Base-by-base conservation (phyloP, 2,888 invertebrate genomes). In the Zonitis immaculata region DNA sequence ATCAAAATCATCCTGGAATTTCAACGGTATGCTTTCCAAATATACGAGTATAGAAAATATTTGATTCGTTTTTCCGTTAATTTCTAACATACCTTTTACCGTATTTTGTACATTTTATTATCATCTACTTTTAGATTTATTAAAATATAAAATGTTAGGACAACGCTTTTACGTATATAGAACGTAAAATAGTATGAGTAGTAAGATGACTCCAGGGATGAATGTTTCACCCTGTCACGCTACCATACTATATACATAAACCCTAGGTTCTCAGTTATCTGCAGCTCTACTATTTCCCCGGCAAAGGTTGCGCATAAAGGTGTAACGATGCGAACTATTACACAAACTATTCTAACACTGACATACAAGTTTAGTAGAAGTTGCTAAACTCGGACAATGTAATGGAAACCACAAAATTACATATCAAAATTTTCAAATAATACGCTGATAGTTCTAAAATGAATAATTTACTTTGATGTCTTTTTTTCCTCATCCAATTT, bases 61-160 rank as follows among this genome's bases (percentile, higher is more conserved):
- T 44, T 11, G 20, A 20, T 22, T 27, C 14, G n/a, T 44, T 44
- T 26, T 3, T 12, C n/a, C 6, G 32, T 32, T 32, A 32, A 14
- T 22, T 22, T 22, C 22, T 35, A 14, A 3, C 12, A 12, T 14
- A 27, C 12, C 11, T 39, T 39, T 30, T 44, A 12, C 7, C 3
- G 1, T 18, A 14, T 27, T 18, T 27, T 12, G 27, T 16, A 43
- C 47, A 27, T 43, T 51, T 32, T 42, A 26, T 45, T 30, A 45
- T 27, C 20, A 28, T 22, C 49, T 49, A 42, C 43, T 42, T 44
- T 39, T 44, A 44, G 47, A 54, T 54, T 54, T 54, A 54, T 54
- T 51, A 54, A 54, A 54, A 54, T 54, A 54, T 54, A 54, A 54
- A 54, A 54, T 51, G 51, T 51, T 51, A 54, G 47, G 54, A 54